These are phyloP conservation scores for Tragelaphus scriptus DNA, from an alignment of 2,113 vertebrate species.

Conservation along the genomic window DNA sequence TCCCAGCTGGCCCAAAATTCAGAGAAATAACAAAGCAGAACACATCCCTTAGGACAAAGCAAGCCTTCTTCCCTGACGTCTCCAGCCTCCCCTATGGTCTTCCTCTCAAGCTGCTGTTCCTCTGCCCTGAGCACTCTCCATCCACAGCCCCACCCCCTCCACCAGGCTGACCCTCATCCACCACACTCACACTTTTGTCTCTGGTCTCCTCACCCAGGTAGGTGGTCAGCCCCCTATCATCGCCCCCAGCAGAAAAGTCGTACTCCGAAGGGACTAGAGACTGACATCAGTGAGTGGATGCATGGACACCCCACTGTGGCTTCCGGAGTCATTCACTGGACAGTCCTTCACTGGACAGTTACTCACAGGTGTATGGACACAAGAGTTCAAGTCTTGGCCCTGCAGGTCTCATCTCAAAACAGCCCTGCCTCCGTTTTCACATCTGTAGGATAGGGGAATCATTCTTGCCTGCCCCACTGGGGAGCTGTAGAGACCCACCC, in stretches of 20 bases:
- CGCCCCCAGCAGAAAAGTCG: neutral
- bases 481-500: neutral
- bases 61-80: neutral
- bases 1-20: fast-evolving
- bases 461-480: no score
- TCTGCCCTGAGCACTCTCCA: fast-evolving
- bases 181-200: neutral
- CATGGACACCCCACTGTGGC: no score
- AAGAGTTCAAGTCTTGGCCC: neutral
- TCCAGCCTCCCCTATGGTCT: fast-evolving
- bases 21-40: neutral
- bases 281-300: neutral
- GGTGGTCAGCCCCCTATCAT: neutral
- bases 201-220: neutral
- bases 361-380: neutral
- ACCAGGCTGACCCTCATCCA: no score
- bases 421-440: neutral
- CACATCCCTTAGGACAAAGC: no score
- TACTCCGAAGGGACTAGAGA: neutral
- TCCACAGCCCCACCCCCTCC: neutral
- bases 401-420: neutral
- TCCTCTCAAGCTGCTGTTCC: neutral
- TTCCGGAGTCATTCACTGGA: neutral
- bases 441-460: neutral
- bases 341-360: neutral